Base-by-base conservation (phyloP, 2,797 vertebrate genomes). In the Kryptopterus vitreolus region DNA sequence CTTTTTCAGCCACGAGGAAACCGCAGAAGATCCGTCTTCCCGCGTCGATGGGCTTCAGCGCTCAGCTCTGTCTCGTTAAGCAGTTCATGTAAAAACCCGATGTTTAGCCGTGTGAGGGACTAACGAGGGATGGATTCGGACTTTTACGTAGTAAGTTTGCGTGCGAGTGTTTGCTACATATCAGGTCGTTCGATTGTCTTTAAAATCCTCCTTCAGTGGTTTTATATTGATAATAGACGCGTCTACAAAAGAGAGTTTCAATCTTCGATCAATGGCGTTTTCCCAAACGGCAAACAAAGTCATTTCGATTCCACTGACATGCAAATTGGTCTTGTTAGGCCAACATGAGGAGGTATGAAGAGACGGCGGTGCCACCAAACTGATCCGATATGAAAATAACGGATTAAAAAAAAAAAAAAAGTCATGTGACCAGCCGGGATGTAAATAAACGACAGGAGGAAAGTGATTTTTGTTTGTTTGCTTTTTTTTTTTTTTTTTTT, bases 71-170 rank as follows among this genome's bases (percentile, higher is more conserved):
- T n/a, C n/a, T n/a, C n/a, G n/a, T 94, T 91, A 90, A 94, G 89
- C 77, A 89, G 88, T 94, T 90, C 88, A 81, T 90, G 92, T 94
- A 91, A n/a, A n/a, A n/a, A n/a, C n/a, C n/a, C n/a, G n/a, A n/a
- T n/a, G n/a, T n/a, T n/a, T n/a, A n/a, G n/a, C 38, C 81, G 84
- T 85, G 76, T 86, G 84, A 79, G 55, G 65, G 85, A 83, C 74
- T 91, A 90, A 92, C 86, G 86, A 90, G 88, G 66, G 80, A 90
- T 74, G 66, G 76, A 52, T 78, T 72, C 82, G 86, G 58, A 82
- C 87, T 85, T n/a, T 91, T 88, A 89, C 86, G 91, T 87, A 85
- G 84, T 79, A 87, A 90, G 22, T 38, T 10, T 70, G 24, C 31
- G 26, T 52, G 3, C 12, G 20, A 1, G 24, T 35, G 20, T 48